These are phyloP conservation scores for Crotalus helleri DNA, from an alignment of 2,113 vertebrate genomes.

Conservation along the genomic window DNA sequence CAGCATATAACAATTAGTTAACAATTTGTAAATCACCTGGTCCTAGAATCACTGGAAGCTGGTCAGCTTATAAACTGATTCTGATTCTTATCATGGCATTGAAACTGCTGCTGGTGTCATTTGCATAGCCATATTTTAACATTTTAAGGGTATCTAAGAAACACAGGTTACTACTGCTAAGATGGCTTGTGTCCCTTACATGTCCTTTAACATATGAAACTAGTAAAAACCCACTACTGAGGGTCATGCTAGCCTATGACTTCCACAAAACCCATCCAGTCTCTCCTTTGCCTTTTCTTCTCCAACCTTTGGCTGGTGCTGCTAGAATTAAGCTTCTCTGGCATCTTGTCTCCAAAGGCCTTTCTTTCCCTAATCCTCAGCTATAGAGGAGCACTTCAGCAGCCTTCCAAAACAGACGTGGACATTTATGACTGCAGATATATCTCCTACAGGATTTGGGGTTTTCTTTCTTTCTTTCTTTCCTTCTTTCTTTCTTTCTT, in stretches of 20 bases:
- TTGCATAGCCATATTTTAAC: neutral
- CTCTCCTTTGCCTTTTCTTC: neutral
- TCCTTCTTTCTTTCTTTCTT: too few relatives aligned
- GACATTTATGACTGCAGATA: neutral
- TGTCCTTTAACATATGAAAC: neutral
- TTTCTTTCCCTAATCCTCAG: neutral
- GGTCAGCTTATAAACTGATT: neutral
- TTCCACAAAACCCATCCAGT: neutral
- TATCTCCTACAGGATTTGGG: neutral
- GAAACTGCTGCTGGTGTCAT: neutral
- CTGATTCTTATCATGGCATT: neutral
- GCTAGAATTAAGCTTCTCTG: neutral
- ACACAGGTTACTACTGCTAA: neutral
- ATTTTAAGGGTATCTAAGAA: neutral
- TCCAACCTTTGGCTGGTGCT: neutral
- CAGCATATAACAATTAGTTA: neutral
- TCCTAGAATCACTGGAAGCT: neutral
- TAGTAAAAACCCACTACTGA: neutral
- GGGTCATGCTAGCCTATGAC: neutral
- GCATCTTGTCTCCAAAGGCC: neutral
- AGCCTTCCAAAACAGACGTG: neutral
- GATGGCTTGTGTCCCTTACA: neutral
- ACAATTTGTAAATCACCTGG: neutral
- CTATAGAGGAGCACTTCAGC: neutral
- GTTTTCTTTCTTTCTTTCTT: neutral